These are phyloP conservation scores for Drosophila lacertosa DNA, from an alignment of 1,140 invertebrate genomes.

Conservation along the genomic window DNA sequence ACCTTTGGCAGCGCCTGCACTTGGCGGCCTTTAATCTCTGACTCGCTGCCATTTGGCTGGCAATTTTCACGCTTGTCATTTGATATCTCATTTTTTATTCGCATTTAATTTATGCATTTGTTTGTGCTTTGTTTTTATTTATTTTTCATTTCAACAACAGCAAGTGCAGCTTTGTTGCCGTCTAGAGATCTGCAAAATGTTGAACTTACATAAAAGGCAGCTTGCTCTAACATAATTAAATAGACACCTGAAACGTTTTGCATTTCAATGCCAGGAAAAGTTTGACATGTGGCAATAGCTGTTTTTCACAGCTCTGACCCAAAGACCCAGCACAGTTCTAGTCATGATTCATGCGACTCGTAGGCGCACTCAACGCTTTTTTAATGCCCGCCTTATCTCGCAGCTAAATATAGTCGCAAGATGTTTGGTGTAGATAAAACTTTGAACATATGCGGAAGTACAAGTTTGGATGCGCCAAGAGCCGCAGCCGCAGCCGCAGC, in stretches of 20 bases:
- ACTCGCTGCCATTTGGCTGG: conserved; percentile 27
- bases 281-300: conserved; percentile 1
- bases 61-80: conserved; percentile 75
- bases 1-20: conserved; percentile 19
- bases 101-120: conserved; percentile 70
- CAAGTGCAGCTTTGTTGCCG: conserved; percentile 33
- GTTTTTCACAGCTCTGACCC: not conserved
- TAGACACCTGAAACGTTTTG: conserved; percentile 3
- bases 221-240: conserved; percentile 35
- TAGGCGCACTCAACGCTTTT: conserved; percentile 34
- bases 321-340: not conserved
- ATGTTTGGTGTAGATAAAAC: conserved; percentile 35
- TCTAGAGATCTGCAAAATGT: conserved; percentile 67
- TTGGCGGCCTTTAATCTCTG: conserved; percentile 66
- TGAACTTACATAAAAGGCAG: conserved; percentile 76
- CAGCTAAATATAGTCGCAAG: conserved; percentile 69
- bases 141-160: not conserved
- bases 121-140: conserved; percentile 45
- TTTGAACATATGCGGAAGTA: conserved; percentile 59
- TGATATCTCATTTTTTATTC: conserved; percentile 62
- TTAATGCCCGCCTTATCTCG: conserved; percentile 55
- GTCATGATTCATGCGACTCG: conserved; percentile 52
- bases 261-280: conserved; percentile 32
- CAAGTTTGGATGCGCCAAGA: conserved; percentile 56
- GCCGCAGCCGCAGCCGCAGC: conserved; percentile 42